Base-by-base conservation (phyloP, 2,797 vertebrate genomes). In the Tiaroga cobitis region DNA sequence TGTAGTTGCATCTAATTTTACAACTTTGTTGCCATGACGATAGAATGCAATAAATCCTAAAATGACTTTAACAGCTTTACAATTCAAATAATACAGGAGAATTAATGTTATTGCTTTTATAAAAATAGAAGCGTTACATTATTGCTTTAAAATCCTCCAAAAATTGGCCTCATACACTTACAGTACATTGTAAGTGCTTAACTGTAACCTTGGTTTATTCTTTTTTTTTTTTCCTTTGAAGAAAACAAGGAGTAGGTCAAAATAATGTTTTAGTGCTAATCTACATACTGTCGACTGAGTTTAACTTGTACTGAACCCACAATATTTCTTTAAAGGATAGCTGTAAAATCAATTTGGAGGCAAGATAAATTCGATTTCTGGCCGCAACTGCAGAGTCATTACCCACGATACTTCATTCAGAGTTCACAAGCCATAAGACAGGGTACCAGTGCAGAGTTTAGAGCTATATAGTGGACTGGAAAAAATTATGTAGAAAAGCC, bases 401-500 rank as follows among this genome's bases (percentile, higher is more conserved):
- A 73, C 39, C 39, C 69, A 82, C 11, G 49, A 81, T 76, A 83
- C 65, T 8, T 46, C 70, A 56, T 73, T 78, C 41, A 37, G 34
- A 77, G 74, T 81, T 81, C 75, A 81, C 59, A 78, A 87, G 65
- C 39, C 56, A 61, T 85, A 80, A 70, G 86, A 76, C 68, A 80
- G 51, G 59, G 84, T 46, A 86, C 61, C 32, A 72, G 83, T 19
- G 61, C 24, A 37, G 84, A 79, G 86, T 82, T 88, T 83, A 82
- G 65, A 82, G 51, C 43, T 13, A 49, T 49, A 81, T 80, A 85
- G 79, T 41, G 19, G 69, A 41, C 61, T 72, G 76, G 51, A 79
- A 56, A 49, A 79, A 81, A 84, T 13, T 24, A 73, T 85, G 51
- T 76, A 43, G 68, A 89, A 88, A 91, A 92, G 92, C 93, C 94